Conservation (phyloP, 1,140 invertebrate genomes). For the Cherax quadricarinatus region DNA sequence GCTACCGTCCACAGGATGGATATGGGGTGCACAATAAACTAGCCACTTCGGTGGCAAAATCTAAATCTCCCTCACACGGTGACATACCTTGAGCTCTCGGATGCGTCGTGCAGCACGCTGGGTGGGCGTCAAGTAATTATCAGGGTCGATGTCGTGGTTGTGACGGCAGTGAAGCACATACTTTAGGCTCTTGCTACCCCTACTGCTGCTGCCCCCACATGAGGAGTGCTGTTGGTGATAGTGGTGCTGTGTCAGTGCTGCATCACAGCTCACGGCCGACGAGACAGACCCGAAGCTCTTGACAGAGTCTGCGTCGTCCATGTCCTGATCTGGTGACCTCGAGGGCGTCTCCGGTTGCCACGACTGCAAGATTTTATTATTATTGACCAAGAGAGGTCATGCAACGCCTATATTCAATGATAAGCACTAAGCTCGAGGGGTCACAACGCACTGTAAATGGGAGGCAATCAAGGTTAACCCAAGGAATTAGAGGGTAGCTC, state of each 20-base stretch:
- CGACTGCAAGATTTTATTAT: neutral
- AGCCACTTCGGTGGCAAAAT: no score
- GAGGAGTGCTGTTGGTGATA: neutral
- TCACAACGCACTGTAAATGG: no score
- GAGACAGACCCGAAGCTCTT: slow-evolving; percentile 62
- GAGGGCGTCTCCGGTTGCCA: slow-evolving; percentile 61
- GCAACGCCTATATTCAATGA: neutral
- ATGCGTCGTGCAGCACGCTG: slow-evolving; percentile 89
- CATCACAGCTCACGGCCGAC: slow-evolving; percentile 58
- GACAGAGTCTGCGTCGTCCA: slow-evolving; percentile 53
- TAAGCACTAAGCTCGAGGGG: no score
- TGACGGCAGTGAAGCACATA: slow-evolving; percentile 84
- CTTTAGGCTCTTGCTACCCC: slow-evolving; percentile 25
- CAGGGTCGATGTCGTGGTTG: slow-evolving; percentile 83
- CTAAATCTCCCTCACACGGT: no score
- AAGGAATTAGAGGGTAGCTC: no score
- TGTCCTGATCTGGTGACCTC: slow-evolving; percentile 37
- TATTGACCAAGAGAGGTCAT: neutral
- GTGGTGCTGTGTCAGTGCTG: slow-evolving; percentile 22
- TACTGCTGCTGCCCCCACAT: neutral
- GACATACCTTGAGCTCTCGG: slow-evolving; percentile 80
- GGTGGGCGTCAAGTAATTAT: slow-evolving; percentile 91
- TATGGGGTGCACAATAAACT: no score
- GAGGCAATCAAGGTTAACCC: no score
- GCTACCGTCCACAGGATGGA: no score